Evolutionary conservation across 1,140 invertebrate species (phyloP).

Genomic region (Mactra quadrangularis): DNA sequence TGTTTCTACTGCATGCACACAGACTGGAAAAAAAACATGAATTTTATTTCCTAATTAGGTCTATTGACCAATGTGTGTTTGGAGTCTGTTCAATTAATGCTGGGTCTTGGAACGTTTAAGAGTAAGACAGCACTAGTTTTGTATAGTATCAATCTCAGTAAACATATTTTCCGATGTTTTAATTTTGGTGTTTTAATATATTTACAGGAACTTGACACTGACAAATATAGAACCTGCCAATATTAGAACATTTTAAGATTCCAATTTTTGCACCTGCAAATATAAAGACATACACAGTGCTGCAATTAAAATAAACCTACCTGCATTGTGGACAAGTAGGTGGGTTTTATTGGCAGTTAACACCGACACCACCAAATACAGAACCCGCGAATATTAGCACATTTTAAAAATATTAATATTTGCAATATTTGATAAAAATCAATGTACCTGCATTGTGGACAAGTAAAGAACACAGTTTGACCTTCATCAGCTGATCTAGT

Average conservation of each 20-base stretch:
- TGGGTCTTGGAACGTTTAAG: too few relatives aligned
- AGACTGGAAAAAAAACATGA: too few relatives aligned
- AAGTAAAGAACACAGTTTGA: constrained; percentile 99
- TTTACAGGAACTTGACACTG: neutral
- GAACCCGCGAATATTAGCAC: constrained; percentile 98
- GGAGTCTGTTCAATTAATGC: too few relatives aligned
- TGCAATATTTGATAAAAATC: neutral
- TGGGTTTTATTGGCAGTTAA: too few relatives aligned
- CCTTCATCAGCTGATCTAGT: constrained; percentile 99
- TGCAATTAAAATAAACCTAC: constrained; percentile 64
- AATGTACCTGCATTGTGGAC: constrained; percentile 91
- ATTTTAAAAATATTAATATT: neutral
- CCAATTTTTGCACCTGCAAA: neutral
- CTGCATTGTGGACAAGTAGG: constrained; percentile 97
- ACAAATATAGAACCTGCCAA: neutral
- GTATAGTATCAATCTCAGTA: neutral
- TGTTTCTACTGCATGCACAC: too few relatives aligned
- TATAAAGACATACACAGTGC: neutral
- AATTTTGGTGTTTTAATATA: too few relatives aligned
- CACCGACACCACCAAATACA: too few relatives aligned
- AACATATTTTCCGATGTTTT: too few relatives aligned
- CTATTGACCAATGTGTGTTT: too few relatives aligned
- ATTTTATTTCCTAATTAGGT: too few relatives aligned
- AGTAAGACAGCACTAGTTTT: too few relatives aligned
- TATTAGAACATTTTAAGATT: neutral